Evolutionary conservation across 2,888 invertebrate species (phyloP).

Genomic region (Caenorhabditis sp.): DNA sequence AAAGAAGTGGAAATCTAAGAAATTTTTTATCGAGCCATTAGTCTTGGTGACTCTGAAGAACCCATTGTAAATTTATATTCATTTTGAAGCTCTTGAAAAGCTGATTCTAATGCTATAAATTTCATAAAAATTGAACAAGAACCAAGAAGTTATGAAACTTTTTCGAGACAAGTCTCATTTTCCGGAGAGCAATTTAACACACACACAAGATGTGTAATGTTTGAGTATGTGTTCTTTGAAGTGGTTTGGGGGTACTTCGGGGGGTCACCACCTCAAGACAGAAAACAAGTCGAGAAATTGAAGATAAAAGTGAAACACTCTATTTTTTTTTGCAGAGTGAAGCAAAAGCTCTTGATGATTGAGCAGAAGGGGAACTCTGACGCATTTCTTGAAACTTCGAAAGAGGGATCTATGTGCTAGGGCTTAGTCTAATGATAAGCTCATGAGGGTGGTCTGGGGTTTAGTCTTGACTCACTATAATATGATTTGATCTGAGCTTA

Average conservation of each 20-base stretch:
- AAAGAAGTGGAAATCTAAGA: background rate
- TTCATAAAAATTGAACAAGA: too few species aligned
- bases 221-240: conserved; percentile 9
- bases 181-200: too few species aligned
- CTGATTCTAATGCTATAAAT: background rate
- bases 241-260: background rate
- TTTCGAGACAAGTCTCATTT: too few species aligned
- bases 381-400: too few species aligned
- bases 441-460: too few species aligned
- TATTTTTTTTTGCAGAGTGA: background rate
- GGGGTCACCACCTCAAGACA: background rate
- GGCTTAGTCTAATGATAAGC: too few species aligned
- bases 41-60: too few species aligned
- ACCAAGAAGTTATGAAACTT: too few species aligned
- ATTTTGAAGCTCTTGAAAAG: background rate
- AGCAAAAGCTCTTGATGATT: conserved; percentile 9
- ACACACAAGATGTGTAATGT: conserved; percentile 10
- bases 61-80: background rate
- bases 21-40: too few species aligned
- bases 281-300: background rate
- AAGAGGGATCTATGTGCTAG: too few species aligned
- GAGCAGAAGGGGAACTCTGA: background rate
- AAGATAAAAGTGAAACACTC: background rate
- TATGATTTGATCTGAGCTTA: too few species aligned
- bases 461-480: too few species aligned